Conservation (phyloP, 2,888 invertebrate species). For the Antheraea assamensis region DNA sequence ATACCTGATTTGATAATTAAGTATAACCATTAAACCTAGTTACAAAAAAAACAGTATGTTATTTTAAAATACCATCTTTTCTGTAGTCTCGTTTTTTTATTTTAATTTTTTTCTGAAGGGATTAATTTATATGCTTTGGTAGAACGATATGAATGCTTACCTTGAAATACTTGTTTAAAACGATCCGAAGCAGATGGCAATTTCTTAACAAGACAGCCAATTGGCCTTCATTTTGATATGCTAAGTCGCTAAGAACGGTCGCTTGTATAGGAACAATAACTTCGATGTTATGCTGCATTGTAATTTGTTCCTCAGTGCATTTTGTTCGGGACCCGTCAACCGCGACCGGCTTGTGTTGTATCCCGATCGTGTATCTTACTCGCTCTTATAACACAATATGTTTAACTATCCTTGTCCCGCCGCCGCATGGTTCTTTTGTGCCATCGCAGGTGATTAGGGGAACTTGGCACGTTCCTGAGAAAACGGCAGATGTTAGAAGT, state of each 20-base stretch:
- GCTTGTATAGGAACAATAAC: constrained; percentile 72
- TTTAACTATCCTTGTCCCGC: constrained; percentile 46
- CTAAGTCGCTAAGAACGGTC: constrained; percentile 25
- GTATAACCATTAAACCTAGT: not conserved
- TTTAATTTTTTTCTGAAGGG: not conserved
- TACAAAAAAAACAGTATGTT: not conserved
- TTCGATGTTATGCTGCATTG: constrained; percentile 70
- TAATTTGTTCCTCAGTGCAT: constrained; percentile 75
- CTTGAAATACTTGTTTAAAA: not conserved
- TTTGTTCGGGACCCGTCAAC: constrained; percentile 77
- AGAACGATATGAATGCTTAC: not conserved
- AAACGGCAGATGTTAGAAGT: constrained; percentile 76
- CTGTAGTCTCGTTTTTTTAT: not conserved
- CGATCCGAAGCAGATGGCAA: not conserved
- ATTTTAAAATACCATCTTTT: not conserved
- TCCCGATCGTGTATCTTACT: constrained; percentile 64
- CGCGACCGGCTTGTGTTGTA: constrained; percentile 76
- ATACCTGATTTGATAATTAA: not conserved
- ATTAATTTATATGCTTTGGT: not conserved
- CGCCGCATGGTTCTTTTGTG: constrained; percentile 69
- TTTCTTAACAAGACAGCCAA: not conserved
- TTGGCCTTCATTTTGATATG: constrained; percentile 43
- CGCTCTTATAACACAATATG: constrained; percentile 27
- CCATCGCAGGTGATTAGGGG: constrained; percentile 72
- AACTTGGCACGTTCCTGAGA: constrained; percentile 78